Percentiles rank a stretch among this genome's conserved stretches.
These are phyloP conservation scores for Otis tarda DNA, from an alignment of 2,113 vertebrate species.

Conservation along the genomic window DNA sequence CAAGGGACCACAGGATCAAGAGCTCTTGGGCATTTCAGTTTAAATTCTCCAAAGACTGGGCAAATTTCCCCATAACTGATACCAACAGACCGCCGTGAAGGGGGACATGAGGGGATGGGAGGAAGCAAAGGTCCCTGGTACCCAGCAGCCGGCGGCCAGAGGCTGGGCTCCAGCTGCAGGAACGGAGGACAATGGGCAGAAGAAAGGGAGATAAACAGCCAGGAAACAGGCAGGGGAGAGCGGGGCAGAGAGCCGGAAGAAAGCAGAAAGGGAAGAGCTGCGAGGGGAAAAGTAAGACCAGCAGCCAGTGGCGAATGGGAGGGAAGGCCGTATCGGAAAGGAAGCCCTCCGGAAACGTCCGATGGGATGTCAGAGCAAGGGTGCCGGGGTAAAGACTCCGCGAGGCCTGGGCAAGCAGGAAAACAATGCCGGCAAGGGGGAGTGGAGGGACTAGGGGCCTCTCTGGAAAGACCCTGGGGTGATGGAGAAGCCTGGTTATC, in stretches of 20 bases:
- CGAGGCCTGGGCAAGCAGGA: not conserved
- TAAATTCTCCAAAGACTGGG: not conserved
- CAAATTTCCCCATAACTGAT: not conserved
- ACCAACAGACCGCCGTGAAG: not conserved
- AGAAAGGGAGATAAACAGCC: conserved; percentile 16
- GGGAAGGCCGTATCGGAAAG: not conserved
- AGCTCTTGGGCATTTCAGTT: not conserved
- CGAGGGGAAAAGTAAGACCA: not conserved
- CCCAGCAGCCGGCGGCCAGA: accelerated
- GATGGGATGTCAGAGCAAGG: not conserved
- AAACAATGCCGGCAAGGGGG: not conserved
- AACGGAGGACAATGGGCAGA: not conserved
- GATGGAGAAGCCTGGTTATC: not conserved
- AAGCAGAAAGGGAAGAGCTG: not conserved
- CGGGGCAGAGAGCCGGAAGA: not conserved
- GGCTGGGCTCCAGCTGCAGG: not conserved
- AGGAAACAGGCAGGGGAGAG: not conserved
- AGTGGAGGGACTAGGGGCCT: not conserved
- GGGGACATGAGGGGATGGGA: not conserved
- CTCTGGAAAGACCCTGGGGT: not conserved
- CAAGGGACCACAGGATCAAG: not conserved
- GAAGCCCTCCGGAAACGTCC: not conserved
- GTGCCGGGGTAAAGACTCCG: not conserved
- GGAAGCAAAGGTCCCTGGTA: not conserved
- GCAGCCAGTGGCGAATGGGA: not conserved